Conservation (phyloP, 2,888 invertebrate genomes). For the Thysanoteuthis rhombus region DNA sequence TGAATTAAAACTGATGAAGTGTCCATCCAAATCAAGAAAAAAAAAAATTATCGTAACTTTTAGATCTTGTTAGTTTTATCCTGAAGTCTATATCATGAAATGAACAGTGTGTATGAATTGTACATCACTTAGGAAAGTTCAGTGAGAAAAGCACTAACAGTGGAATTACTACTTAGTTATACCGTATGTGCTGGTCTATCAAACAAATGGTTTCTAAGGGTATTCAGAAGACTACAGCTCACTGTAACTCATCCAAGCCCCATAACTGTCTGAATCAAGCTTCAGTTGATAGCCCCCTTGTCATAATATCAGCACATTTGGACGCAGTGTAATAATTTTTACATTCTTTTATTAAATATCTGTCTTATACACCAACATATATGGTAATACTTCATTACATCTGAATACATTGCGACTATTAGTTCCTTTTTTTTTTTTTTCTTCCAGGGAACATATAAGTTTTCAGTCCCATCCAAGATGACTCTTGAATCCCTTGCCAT, state of each 20-base stretch:
- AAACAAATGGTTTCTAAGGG: too few species aligned
- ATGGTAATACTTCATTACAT: background rate
- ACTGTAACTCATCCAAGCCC: too few species aligned
- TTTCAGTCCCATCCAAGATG: slow-evolving; percentile 51
- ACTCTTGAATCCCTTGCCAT: slow-evolving; percentile 62
- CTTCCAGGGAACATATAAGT: slow-evolving; percentile 43
- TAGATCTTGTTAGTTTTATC: background rate
- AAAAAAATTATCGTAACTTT: background rate
- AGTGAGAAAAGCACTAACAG: background rate
- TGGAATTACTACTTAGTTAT: background rate
- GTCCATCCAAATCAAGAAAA: too few species aligned
- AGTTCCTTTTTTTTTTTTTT: slow-evolving; percentile 15
- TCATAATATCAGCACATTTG: too few species aligned
- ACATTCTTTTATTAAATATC: too few species aligned
- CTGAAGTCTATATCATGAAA: background rate
- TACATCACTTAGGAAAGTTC: background rate
- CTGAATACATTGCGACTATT: slow-evolving; percentile 15
- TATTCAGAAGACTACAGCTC: too few species aligned
- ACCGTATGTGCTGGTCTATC: too few species aligned
- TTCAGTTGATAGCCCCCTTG: too few species aligned
- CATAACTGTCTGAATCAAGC: too few species aligned
- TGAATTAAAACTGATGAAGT: too few species aligned
- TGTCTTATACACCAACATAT: too few species aligned
- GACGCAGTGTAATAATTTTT: too few species aligned
- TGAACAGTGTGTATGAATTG: background rate